These are phyloP conservation scores for Cryptosula pallasiana DNA, from an alignment of 2,888 invertebrate genomes.

Conservation along the genomic window DNA sequence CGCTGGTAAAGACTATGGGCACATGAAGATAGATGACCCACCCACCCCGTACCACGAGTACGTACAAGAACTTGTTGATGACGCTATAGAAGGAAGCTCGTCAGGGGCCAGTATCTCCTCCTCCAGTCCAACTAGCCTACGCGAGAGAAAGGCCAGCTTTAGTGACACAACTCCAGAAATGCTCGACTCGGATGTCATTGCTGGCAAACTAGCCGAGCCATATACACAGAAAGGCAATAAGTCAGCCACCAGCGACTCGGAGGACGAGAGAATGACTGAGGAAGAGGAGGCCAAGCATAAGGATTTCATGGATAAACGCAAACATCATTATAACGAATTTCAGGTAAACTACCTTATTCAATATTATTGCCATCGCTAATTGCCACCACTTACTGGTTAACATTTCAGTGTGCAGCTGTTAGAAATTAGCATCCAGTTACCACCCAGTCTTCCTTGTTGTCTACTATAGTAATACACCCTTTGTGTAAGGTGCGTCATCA, in stretches of 20 bases:
- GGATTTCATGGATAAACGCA: conserved; percentile 86
- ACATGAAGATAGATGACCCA: conserved; percentile 89
- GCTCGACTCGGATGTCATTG: conserved; percentile 50
- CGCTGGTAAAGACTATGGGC: conserved; percentile 95
- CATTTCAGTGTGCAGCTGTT: too few species aligned
- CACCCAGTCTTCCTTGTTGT: too few species aligned
- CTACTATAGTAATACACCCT: too few species aligned
- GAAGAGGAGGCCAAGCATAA: conserved; percentile 54
- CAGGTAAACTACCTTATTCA: too few species aligned
- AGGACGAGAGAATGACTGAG: background rate
- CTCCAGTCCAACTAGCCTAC: background rate
- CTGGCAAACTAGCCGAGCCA: conserved; percentile 49
- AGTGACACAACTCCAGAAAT: conserved; percentile 29
- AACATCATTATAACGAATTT: conserved; percentile 96
- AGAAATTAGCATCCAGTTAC: too few species aligned
- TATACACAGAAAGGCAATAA: background rate
- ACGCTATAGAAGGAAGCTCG: conserved; percentile 39
- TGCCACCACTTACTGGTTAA: too few species aligned
- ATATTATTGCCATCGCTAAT: too few species aligned
- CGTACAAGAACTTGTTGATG: conserved; percentile 53
- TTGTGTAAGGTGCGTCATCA: too few species aligned
- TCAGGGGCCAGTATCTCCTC: conserved; percentile 59
- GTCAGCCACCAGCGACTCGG: background rate
- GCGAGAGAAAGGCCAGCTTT: conserved; percentile 45
- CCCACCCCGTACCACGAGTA: conserved; percentile 81